These are phyloP conservation scores for Nerophis lumbriciformis DNA, from an alignment of 2,113 vertebrate genomes.

Conservation along the genomic window DNA sequence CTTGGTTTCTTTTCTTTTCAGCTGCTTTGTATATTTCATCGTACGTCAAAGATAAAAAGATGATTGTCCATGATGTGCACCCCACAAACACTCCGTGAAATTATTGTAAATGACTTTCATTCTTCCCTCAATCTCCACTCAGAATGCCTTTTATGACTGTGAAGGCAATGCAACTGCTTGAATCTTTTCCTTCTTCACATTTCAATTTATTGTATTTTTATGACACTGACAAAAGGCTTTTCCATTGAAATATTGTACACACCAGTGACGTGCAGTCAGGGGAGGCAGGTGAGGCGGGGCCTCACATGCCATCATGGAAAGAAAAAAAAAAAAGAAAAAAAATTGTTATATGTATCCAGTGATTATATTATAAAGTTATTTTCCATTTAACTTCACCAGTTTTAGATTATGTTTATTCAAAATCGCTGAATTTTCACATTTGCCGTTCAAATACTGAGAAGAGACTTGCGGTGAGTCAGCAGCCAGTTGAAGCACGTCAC, in stretches of 20 bases:
- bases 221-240: slow-evolving; percentile 22
- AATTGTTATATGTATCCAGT: too few species aligned
- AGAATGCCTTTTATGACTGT: slow-evolving; percentile 6
- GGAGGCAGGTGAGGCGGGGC: too few species aligned
- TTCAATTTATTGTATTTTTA: slow-evolving; percentile 20
- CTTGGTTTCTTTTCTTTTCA: slow-evolving; percentile 44
- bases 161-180: slow-evolving; percentile 1
- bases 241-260: slow-evolving; percentile 19
- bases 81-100: slow-evolving; percentile 25
- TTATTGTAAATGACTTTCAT: slow-evolving; percentile 19
- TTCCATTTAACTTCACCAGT: too few species aligned
- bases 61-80: slow-evolving; percentile 18
- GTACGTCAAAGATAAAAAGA: slow-evolving; percentile 35
- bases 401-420: too few species aligned
- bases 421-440: too few species aligned
- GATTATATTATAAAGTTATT: too few species aligned
- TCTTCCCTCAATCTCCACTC: slow-evolving; percentile 1
- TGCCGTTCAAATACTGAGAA: too few species aligned
- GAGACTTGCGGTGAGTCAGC: too few species aligned
- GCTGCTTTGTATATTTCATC: slow-evolving; percentile 30
- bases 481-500: too few species aligned
- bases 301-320: too few species aligned
- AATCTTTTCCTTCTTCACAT: slow-evolving; percentile 9
- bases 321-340: too few species aligned
- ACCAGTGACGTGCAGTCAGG: too few species aligned